A percentile compares a stretch with the other conserved stretches of the same genome.
Conservation (phyloP, 2,113 vertebrate species). For the Tor tambroides region DNA sequence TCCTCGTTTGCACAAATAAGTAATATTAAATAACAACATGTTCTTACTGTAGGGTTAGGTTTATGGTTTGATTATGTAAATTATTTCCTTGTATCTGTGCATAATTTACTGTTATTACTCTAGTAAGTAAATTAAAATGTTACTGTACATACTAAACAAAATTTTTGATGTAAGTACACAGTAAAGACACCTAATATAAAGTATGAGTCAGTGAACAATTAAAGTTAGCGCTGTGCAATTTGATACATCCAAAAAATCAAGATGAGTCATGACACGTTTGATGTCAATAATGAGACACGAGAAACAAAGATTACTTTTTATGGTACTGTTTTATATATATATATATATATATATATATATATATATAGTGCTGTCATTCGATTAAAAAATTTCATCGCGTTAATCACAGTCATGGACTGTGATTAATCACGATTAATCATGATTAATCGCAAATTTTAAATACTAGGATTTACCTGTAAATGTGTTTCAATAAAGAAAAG, state of each 20-base stretch:
- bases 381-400: no score
- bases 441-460: no score
- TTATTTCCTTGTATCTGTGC: neutral
- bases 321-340: no score
- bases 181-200: neutral
- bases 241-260: neutral
- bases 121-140: neutral
- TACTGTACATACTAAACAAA: neutral
- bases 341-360: no score
- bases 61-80: neutral
- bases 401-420: no score
- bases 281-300: neutral
- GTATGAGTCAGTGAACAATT: neutral
- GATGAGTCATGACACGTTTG: neutral
- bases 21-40: neutral
- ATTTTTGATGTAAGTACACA: neutral
- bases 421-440: no score
- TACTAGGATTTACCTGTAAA: no score
- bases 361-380: no score
- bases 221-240: neutral
- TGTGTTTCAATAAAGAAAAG: no score
- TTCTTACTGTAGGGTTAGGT: neutral
- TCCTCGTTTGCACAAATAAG: neutral
- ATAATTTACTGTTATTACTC: neutral
- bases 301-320: neutral